A percentile compares a stretch with the other conserved stretches of the same genome.
phyloP scores from a whole-genome alignment of 2,113 vertebrate genomes.

The Trinectes maculatus region DNA sequence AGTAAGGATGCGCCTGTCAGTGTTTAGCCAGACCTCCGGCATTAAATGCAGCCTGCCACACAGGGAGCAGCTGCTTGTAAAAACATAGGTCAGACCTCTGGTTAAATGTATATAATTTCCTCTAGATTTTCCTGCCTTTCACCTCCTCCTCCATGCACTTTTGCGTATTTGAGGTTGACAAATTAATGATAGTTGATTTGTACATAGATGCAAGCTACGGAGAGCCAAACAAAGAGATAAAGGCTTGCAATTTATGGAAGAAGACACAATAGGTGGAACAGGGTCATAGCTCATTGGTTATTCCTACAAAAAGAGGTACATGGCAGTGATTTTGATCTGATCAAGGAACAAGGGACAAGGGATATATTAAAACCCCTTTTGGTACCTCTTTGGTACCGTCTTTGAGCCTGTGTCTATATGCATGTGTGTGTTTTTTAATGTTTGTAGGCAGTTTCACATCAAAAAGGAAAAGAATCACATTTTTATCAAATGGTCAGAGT shows the following conservation, averaged over 20 bases:
- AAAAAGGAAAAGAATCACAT: conserved; percentile 34
- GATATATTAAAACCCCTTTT: neutral
- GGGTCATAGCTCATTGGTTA: conserved; percentile 42
- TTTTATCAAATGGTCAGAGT: conserved; percentile 58
- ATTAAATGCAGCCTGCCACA: conserved; percentile 70
- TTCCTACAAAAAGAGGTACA: conserved; percentile 33
- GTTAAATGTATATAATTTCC: conserved; percentile 68
- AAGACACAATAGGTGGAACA: conserved; percentile 6
- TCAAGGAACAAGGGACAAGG: conserved; percentile 17
- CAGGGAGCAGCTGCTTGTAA: conserved; percentile 53
- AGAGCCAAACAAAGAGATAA: conserved; percentile 32
- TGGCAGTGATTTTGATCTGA: conserved; percentile 12
- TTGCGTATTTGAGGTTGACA: conserved; percentile 54
- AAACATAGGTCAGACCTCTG: conserved; percentile 39
- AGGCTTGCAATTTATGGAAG: conserved; percentile 6
- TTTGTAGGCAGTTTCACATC: conserved; percentile 8
- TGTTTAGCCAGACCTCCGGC: conserved; percentile 39
- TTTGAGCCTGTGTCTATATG: conserved; percentile 9
- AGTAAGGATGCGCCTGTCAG: conserved; percentile 37
- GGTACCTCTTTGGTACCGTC: conserved; percentile 25
- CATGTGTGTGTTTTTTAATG: conserved; percentile 6
- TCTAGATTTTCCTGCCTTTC: conserved; percentile 27
- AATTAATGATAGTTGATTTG: conserved; percentile 58
- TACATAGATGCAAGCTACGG: conserved; percentile 26
- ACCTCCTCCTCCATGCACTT: conserved; percentile 35